Conservation (phyloP, 2,888 invertebrate species). For the Dascillus cervinus region DNA sequence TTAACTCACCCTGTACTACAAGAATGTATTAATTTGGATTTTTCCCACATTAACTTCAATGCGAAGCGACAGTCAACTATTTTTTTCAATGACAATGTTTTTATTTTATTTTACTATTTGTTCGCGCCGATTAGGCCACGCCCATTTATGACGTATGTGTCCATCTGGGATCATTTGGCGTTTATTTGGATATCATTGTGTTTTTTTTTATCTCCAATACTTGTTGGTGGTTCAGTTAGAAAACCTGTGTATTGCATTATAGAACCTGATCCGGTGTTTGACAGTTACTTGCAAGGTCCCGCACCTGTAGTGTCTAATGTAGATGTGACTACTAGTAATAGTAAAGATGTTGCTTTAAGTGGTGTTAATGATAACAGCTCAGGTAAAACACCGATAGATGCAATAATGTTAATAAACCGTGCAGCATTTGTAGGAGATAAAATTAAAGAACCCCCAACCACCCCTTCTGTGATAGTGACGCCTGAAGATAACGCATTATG, state of each 20-base stretch:
- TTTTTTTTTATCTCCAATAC: constrained; percentile 12
- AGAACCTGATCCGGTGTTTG: constrained; percentile 68
- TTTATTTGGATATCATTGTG: not conserved
- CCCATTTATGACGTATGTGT: no score
- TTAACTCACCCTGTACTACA: no score
- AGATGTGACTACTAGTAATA: constrained; percentile 16
- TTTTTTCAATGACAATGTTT: no score
- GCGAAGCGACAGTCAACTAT: no score
- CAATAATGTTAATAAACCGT: not conserved
- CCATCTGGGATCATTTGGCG: no score
- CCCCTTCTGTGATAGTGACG: constrained; percentile 44
- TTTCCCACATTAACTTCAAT: no score
- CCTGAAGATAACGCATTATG: constrained; percentile 44
- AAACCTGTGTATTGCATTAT: no score
- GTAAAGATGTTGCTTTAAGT: constrained; percentile 23
- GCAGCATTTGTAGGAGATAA: constrained; percentile 19
- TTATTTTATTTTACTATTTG: no score
- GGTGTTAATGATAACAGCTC: no score
- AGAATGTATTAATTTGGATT: no score
- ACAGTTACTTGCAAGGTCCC: constrained; percentile 57
- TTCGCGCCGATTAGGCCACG: no score
- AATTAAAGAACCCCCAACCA: constrained; percentile 15
- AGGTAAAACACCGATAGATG: not conserved
- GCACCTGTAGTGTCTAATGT: constrained; percentile 30
- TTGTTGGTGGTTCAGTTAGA: no score